Evolutionary conservation across 1,140 invertebrate species (phyloP).

Genomic region (Apis laboriosa): DNA sequence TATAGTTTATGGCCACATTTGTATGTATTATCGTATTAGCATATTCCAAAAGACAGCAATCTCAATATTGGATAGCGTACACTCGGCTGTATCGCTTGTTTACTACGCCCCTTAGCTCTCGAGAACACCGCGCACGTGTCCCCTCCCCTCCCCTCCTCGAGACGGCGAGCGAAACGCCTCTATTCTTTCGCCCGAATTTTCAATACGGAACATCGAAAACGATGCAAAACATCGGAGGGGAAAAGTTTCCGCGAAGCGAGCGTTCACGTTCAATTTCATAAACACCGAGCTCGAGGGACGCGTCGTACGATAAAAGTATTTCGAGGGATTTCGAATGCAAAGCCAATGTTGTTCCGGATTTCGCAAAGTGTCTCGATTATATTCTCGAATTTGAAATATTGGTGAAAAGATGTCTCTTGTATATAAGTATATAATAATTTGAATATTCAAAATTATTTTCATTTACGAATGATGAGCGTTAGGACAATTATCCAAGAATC

Average conservation of each 20-base stretch:
- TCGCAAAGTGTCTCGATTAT: too few species aligned
- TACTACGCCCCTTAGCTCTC: constrained; percentile 71
- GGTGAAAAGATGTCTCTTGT: too few species aligned
- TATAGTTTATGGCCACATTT: constrained; percentile 81
- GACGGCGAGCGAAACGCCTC: constrained; percentile 59
- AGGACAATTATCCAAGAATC: too few species aligned
- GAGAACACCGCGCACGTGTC: constrained; percentile 69
- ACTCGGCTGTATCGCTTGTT: constrained; percentile 77
- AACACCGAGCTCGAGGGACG: background rate
- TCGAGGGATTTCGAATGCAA: background rate
- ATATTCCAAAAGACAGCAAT: constrained; percentile 81
- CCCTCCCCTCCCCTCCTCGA: constrained; percentile 55
- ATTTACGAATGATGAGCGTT: too few species aligned
- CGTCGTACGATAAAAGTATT: background rate
- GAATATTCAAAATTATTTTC: too few species aligned
- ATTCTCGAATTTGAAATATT: too few species aligned
- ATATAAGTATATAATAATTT: too few species aligned
- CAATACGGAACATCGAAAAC: constrained; percentile 50
- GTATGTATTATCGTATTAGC: constrained; percentile 82
- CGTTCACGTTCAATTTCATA: background rate
- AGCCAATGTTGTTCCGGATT: background rate
- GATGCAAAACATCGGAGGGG: constrained; percentile 23
- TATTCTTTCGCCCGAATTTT: constrained; percentile 65
- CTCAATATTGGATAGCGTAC: constrained; percentile 80
- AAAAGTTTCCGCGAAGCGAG: background rate